Conservation (phyloP, 2,113 vertebrate species). For the Eublepharis macularius region DNA sequence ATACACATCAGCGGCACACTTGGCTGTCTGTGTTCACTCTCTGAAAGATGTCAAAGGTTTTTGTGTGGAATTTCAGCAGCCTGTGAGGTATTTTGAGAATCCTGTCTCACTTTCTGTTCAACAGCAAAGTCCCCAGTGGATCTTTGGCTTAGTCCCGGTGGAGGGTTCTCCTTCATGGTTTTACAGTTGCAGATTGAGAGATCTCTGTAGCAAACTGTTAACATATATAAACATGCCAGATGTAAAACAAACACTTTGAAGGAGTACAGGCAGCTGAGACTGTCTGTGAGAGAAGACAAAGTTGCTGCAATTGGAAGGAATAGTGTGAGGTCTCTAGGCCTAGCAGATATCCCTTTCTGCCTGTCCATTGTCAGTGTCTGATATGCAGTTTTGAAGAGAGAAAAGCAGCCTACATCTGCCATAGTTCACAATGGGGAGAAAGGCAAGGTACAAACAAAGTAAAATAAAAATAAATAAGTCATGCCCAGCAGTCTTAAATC, state of each 20-base stretch:
- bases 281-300: no score
- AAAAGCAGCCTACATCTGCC: no score
- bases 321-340: no score
- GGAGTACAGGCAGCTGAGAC: constrained; percentile 62
- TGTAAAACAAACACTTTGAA: constrained; percentile 74
- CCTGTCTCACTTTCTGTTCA: constrained; percentile 27
- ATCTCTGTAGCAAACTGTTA: constrained; percentile 72
- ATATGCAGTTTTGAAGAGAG: no score
- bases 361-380: not conserved
- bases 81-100: constrained; percentile 31
- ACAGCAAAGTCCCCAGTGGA: constrained; percentile 50
- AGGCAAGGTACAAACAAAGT: no score
- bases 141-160: constrained; percentile 50
- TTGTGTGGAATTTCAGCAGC: not conserved
- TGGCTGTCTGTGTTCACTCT: not conserved
- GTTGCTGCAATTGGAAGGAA: no score
- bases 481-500: no score
- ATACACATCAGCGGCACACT: not conserved
- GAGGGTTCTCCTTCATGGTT: not conserved
- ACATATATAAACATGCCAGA: constrained; percentile 74
- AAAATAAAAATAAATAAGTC: no score
- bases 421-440: no score
- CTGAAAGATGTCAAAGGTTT: constrained; percentile 41
- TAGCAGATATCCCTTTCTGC: not conserved
- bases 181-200: constrained; percentile 66